These are phyloP conservation scores for Orchesella cincta DNA, from an alignment of 1,140 invertebrate genomes.

Conservation along the genomic window DNA sequence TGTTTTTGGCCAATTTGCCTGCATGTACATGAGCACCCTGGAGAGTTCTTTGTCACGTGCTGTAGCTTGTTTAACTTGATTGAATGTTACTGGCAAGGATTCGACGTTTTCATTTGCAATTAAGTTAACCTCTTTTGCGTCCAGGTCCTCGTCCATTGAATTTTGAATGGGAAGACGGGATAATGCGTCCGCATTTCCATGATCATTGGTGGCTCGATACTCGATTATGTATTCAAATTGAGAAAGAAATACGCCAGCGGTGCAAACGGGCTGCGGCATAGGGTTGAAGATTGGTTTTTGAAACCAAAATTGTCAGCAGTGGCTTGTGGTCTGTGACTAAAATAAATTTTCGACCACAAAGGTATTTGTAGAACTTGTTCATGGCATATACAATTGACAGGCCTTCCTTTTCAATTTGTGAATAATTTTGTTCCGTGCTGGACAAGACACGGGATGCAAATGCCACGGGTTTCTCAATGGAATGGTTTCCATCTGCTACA, in stretches of 20 bases:
- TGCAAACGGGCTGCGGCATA: slow-evolving; percentile 53
- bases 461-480: slow-evolving; percentile 50
- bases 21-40: slow-evolving; percentile 19
- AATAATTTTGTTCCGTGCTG: slow-evolving; percentile 57
- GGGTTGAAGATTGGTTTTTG: neutral
- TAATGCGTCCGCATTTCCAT: slow-evolving; percentile 53
- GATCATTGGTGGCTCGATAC: slow-evolving; percentile 51
- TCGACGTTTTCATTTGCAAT: neutral
- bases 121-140: neutral
- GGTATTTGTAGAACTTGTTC: slow-evolving; percentile 57
- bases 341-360: slow-evolving; percentile 53
- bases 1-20: slow-evolving; percentile 26
- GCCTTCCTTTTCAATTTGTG: slow-evolving; percentile 50
- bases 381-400: slow-evolving; percentile 57
- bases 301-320: neutral
- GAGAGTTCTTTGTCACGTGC: slow-evolving; percentile 4
- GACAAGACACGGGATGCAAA: slow-evolving; percentile 54
- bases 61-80: neutral
- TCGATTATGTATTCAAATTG: slow-evolving; percentile 55
- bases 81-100: neutral
- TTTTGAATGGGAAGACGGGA: slow-evolving; percentile 48
- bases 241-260: slow-evolving; percentile 53
- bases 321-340: slow-evolving; percentile 40
- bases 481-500: slow-evolving; percentile 20
- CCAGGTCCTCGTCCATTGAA: neutral